Evolutionary conservation across 92 coral and sea anemone genomes (phyloP), one percentile per base, ranked within the genome.

Genomic region (Nematostella vectensis): DNA sequence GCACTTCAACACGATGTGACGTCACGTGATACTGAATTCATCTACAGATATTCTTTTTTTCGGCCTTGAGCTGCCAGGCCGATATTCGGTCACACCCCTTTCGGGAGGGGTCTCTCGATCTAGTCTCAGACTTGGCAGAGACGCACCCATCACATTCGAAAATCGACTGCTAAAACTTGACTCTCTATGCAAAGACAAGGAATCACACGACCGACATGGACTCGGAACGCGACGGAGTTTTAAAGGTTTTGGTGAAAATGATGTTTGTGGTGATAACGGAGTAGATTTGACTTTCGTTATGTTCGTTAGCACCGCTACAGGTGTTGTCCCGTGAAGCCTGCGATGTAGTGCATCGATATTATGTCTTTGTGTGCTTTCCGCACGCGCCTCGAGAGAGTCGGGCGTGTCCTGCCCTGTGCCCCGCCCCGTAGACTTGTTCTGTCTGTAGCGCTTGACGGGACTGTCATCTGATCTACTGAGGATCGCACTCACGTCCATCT

Each of bases 1-100:
- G n/a, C n/a, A n/a, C n/a, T n/a, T n/a, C n/a, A n/a, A n/a, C n/a
- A n/a, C n/a, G n/a, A n/a, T n/a, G n/a, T n/a, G n/a, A n/a, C n/a
- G n/a, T n/a, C n/a, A n/a, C n/a, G n/a, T n/a, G n/a, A n/a, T n/a
- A n/a, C n/a, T n/a, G n/a, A 78, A 71, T 27, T 71, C 74, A 2
- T 78, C 85, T 3, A 78, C 74, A 0, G 85, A 78, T 44, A 78
- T 51, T 48, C 57, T 57, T 45, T 58, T 48, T 26, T 71, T 78
- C 1, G 63, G 15, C 37, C 52, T 66, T 0, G 31, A 6, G 15
- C 40, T 6, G 21, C 37, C 31, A 23, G 63, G 29, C 13, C 55
- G 15, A 17, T 45, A 45, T 17, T 19, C 51, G 4, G 18, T 22
- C 2, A 15, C 25, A 27, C 25, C 17, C 1, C 24, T 53, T 37